Percentiles rank a stretch among this genome's conserved stretches.
Conservation (phyloP, 1,140 invertebrate genomes). For the Homalodisca vitripennis region DNA sequence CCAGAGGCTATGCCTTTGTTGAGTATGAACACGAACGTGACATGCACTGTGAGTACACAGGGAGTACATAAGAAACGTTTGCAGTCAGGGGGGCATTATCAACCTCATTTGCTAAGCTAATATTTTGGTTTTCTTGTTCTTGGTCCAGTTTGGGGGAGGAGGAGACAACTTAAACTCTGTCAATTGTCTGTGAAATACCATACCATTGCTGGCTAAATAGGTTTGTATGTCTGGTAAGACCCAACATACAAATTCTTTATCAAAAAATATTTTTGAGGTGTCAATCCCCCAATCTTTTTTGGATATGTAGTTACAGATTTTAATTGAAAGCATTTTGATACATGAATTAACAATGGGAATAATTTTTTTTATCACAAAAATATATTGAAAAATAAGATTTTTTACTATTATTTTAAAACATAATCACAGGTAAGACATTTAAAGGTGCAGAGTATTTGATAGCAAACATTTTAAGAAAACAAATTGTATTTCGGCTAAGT, state of each 20-base stretch:
- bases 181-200: conserved; percentile 54
- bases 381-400: no score
- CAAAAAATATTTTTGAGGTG: no score
- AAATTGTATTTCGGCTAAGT: no score
- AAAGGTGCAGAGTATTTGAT: no score
- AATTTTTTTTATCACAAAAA: no score
- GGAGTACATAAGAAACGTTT: conserved; percentile 26
- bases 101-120: conserved; percentile 28
- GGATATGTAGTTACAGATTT: no score
- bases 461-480: no score
- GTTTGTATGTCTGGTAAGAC: conserved; percentile 91
- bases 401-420: no score
- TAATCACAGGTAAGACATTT: no score
- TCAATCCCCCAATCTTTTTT: no score
- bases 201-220: conserved; percentile 66
- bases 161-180: conserved; percentile 36
- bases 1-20: conserved; percentile 98
- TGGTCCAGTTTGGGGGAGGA: conserved; percentile 66
- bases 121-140: conserved; percentile 62
- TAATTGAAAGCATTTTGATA: no score
- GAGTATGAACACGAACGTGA: conserved; percentile 99
- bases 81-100: conserved; percentile 22
- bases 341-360: no score
- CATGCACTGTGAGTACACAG: conserved; percentile 95
- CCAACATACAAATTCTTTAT: conserved; percentile 69